Base-by-base conservation (phyloP, 2,888 invertebrate species). In the Bembecia ichneumoniformis region DNA sequence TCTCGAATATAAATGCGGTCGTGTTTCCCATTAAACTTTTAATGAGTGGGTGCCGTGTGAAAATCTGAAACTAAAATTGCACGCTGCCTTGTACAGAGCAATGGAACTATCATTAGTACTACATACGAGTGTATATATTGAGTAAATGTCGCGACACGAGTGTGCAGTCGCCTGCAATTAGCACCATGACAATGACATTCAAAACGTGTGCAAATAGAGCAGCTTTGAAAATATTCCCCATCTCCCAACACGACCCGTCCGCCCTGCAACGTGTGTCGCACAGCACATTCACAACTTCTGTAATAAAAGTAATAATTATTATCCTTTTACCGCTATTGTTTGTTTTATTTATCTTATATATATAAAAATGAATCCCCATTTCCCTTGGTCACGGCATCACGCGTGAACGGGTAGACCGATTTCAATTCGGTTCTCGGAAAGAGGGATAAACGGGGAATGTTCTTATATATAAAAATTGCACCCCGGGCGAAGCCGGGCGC, bases 171-270 rank as follows among this genome's bases (percentile, higher is more conserved):
- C 40, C 40, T 40, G 66, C 82, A 82, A 83, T 83, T 82, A 83
- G 77, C 74, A 67, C 72, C 64, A 60, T 78, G 79, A 82, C 82
- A 82, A 82, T 83, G 82, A 81, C 81, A 83, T 83, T 82, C 82
- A 82, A 74, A 82, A 79, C 77, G 72, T 77, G 77, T 75, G 76
- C 79, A 80, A 82, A 82, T 82, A 82, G 72, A 73, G 64, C 64
- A 60, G 58, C 63, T 40, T 40, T 40, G 13, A 40, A 28, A 28
- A 28, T 52, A 57, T 51, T 57, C 55, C 54, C 59, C 58, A 49
- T 60, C 28, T 9, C 58, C 43, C 50, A 54, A 51, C 59, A 54
- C 57, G 51, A 53, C 57, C 52, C 55, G 51, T 51, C 47, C 50
- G 51, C 52, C 7, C 28, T 3, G 20, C 7, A 28, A 28, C 28